phyloP scores from a whole-genome alignment of 1,140 invertebrate species.

The Drosophila willistoni region DNA sequence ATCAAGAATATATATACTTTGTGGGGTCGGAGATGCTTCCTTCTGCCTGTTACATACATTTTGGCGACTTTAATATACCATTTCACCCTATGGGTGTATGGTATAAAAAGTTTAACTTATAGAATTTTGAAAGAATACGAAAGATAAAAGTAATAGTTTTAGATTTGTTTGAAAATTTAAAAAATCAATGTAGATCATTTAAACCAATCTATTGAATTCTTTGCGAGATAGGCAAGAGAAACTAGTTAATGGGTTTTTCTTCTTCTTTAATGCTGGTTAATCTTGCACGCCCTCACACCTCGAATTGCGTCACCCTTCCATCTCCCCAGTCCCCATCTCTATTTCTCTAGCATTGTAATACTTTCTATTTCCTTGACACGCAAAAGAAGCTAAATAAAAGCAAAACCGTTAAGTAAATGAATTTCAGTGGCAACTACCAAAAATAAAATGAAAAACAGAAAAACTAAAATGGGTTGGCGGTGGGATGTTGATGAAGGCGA shows the following conservation, averaged over 20 bases:
- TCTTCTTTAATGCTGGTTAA: not conserved
- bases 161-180: too few relatives aligned
- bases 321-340: not conserved
- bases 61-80: too few relatives aligned
- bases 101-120: too few relatives aligned
- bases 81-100: too few relatives aligned
- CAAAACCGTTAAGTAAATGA: slow-evolving; percentile 72
- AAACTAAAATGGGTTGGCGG: slow-evolving; percentile 21
- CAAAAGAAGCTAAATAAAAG: slow-evolving; percentile 10
- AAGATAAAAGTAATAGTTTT: too few relatives aligned
- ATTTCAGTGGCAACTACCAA: slow-evolving; percentile 60
- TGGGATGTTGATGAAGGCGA: too few relatives aligned
- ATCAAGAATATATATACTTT: too few relatives aligned
- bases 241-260: not conserved
- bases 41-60: too few relatives aligned
- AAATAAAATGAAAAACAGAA: slow-evolving; percentile 2
- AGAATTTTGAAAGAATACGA: too few relatives aligned
- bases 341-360: not conserved
- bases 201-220: not conserved
- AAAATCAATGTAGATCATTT: too few relatives aligned
- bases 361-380: slow-evolving; percentile 34
- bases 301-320: not conserved
- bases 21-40: too few relatives aligned
- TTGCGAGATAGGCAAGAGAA: not conserved
- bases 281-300: slow-evolving; percentile 13